Percentiles rank a stretch among this genome's conserved stretches.
Evolutionary conservation across 2,888 invertebrate genomes (phyloP).

Genomic region (Metacarcinus magister): DNA sequence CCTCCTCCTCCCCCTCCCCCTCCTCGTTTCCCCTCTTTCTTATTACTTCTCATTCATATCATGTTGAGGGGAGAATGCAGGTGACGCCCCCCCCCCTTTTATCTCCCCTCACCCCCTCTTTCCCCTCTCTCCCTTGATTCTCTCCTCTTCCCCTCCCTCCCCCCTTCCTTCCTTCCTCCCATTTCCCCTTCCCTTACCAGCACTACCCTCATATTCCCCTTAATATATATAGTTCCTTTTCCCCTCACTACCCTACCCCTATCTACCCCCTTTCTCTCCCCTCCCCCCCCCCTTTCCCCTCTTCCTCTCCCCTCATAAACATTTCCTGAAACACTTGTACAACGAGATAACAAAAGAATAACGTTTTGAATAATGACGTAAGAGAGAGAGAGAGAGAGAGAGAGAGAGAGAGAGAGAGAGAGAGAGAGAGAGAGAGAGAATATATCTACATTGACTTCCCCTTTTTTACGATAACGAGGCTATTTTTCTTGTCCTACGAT

Average conservation of each 20-base stretch:
- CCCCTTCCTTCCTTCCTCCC: not conserved
- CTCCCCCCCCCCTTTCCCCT: not conserved
- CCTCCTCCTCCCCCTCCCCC: conserved; percentile 4
- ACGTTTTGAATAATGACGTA: not conserved
- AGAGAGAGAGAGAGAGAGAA: not conserved
- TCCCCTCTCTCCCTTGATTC: not conserved
- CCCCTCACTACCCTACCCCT: not conserved
- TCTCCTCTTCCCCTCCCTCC: not conserved
- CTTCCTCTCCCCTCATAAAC: not conserved
- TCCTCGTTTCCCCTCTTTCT: not conserved
- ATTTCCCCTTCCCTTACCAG: not conserved
- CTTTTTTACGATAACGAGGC: not conserved
- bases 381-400: conserved; percentile 18
- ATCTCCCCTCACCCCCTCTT: not conserved
- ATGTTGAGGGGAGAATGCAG: conserved; percentile 2
- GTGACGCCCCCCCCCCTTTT: not conserved
- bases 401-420: conserved; percentile 46
- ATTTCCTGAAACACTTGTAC: conserved; percentile 9
- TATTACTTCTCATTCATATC: conserved; percentile 15
- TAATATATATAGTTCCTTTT: not conserved
- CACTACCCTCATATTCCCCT: not conserved
- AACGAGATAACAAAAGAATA: not conserved
- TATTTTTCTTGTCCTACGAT: not conserved
- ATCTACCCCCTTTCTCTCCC: not conserved
- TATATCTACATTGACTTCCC: not conserved